These are phyloP conservation scores for Dromiciops gliroides DNA, from an alignment of 2,113 vertebrate genomes.

Conservation along the genomic window DNA sequence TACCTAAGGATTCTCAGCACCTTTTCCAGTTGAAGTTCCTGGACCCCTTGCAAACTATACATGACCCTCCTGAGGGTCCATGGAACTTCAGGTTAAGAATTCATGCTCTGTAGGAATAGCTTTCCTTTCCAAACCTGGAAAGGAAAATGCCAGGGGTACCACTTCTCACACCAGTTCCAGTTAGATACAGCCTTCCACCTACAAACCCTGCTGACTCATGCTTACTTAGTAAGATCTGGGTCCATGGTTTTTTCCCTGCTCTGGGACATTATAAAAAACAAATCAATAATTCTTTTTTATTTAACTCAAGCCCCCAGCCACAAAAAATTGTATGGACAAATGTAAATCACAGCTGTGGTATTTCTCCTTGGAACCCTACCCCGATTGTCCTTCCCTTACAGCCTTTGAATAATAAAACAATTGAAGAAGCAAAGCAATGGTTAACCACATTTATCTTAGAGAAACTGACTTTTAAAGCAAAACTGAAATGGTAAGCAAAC, in stretches of 20 bases:
- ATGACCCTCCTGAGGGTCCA: background rate
- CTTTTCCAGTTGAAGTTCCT: background rate
- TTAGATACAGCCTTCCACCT: background rate
- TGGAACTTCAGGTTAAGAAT: background rate
- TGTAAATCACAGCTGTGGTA: background rate
- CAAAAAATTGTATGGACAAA: background rate
- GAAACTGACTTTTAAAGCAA: background rate
- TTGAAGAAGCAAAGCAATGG: background rate
- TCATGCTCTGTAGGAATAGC: background rate
- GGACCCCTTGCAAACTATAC: background rate
- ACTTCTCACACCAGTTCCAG: background rate
- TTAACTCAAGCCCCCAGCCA: background rate
- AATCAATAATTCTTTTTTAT: background rate
- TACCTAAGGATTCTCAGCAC: too few relatives aligned
- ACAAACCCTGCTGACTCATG: background rate
- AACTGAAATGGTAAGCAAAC: background rate
- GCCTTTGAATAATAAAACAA: background rate
- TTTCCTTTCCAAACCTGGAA: background rate
- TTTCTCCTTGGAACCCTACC: background rate
- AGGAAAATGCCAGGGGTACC: background rate
- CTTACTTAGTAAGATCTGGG: background rate
- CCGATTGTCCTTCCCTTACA: background rate
- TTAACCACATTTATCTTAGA: background rate
- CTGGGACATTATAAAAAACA: background rate
- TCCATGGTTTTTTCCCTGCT: background rate